Evolutionary conservation across 2,888 invertebrate genomes (phyloP), one percentile per base, ranked within the genome.

Genomic region (Tillus elongatus): DNA sequence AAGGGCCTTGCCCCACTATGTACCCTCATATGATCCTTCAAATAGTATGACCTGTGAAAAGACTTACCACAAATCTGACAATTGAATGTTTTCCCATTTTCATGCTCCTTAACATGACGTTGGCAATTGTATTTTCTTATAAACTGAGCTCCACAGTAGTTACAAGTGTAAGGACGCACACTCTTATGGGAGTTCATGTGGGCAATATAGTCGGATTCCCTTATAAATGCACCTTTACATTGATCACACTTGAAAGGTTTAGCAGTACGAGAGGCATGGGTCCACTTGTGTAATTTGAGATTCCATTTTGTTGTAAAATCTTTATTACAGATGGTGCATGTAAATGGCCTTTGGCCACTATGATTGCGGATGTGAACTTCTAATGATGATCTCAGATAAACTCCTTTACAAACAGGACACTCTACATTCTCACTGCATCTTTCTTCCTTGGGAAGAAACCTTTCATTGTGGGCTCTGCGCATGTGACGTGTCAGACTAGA

Each of bases 301-400:
- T 90, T 90, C 85, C 89, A 90, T 61, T 87, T 87, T 49, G 89
- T 89, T 49, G 84, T 82, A 68, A 90, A 90, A 15, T 79, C 73
- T 60, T 88, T 89, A 57, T 79, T 83, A 68, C 91, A 90, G 36
- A 89, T 79, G 36, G 79, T 71, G 66, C 91, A 91, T 41, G 77
- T 71, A 68, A 75, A 82, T n/a, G 86, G 85, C 37, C 78, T 72
- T 60, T 78, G 72, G 44, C 85, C 79, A 48, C 75, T 77, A 68
- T 90, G 90, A 33, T 83, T 84, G 13, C 76, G 73, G 61, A 89
- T 74, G 59, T 89, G 89, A 3, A 81, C 78, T 41, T 84, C 82
- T 34, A 90, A 70, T 41, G 88, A 88, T 4, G 82, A 74, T 41
- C 83, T 76, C 39, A 89, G 72, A 64, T 85, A 88, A 42, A 84